These are phyloP conservation scores for Carcharodon carcharias DNA, from an alignment of 2,797 vertebrate genomes.

Conservation along the genomic window DNA sequence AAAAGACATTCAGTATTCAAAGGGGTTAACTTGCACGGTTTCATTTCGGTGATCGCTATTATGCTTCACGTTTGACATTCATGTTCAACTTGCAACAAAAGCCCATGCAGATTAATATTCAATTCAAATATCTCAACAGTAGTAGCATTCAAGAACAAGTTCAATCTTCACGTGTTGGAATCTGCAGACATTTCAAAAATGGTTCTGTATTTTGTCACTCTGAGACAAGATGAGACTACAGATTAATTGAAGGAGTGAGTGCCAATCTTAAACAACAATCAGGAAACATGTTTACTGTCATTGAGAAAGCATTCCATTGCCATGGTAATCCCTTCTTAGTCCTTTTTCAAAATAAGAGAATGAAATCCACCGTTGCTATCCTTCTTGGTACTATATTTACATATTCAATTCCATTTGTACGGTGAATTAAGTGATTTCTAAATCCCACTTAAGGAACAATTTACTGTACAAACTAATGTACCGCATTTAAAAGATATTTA, in stretches of 20 bases:
- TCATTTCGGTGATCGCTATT: not conserved
- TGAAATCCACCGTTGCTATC: not conserved
- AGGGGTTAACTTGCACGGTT: not conserved
- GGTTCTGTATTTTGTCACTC: not conserved
- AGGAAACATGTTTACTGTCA: not conserved
- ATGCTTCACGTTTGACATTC: not conserved
- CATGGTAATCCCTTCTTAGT: not conserved
- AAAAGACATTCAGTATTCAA: not conserved
- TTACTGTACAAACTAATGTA: not conserved
- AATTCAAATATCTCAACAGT: not conserved
- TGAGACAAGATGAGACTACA: not conserved
- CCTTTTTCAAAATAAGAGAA: not conserved
- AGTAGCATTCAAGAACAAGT: not conserved
- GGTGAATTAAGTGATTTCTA: not conserved
- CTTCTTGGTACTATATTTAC: not conserved
- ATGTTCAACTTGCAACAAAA: not conserved
- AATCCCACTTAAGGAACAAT: slow-evolving; percentile 8
- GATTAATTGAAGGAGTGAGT: not conserved
- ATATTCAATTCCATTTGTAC: not conserved
- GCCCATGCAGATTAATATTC: not conserved
- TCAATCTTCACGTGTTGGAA: not conserved
- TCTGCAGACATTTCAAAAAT: not conserved
- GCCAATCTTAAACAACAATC: not conserved
- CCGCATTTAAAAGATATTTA: not conserved
- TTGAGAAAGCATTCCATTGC: not conserved